Evolutionary conservation across 1,140 invertebrate species (phyloP).

Genomic region (Rhopalosiphum padi): DNA sequence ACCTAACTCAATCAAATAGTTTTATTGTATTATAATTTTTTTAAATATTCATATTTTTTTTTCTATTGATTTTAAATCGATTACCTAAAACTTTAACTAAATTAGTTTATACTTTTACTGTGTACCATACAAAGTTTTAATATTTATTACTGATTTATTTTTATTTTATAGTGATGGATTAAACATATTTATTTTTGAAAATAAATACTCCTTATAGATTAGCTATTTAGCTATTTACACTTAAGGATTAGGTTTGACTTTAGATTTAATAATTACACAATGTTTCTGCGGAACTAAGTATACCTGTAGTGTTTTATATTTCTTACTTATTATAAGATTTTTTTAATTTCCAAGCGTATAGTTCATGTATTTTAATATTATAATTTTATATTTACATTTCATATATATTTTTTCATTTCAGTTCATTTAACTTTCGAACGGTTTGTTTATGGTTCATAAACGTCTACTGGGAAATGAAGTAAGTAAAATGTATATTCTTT

Average conservation of each 20-base stretch:
- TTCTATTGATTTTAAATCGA: background rate
- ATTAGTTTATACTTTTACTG: background rate
- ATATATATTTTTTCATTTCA: background rate
- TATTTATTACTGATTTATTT: background rate
- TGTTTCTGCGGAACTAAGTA: background rate
- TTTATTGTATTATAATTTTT: background rate
- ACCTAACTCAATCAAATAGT: background rate
- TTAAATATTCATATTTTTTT: background rate
- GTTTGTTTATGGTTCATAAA: conserved; percentile 5
- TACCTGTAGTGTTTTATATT: background rate
- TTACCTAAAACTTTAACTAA: background rate
- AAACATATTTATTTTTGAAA: background rate
- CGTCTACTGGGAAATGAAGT: background rate
- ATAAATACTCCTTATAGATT: background rate
- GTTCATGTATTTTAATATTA: background rate
- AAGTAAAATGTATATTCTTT: background rate
- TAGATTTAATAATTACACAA: background rate
- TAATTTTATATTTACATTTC: background rate
- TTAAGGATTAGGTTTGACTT: background rate
- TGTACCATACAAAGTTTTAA: background rate
- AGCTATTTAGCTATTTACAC: background rate
- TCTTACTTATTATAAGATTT: background rate
- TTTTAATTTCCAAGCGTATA: background rate
- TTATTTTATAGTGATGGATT: background rate
- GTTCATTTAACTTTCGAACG: background rate